These are phyloP conservation scores for Tetrapedia diversipes DNA, from an alignment of 2,888 invertebrate genomes.

Conservation along the genomic window DNA sequence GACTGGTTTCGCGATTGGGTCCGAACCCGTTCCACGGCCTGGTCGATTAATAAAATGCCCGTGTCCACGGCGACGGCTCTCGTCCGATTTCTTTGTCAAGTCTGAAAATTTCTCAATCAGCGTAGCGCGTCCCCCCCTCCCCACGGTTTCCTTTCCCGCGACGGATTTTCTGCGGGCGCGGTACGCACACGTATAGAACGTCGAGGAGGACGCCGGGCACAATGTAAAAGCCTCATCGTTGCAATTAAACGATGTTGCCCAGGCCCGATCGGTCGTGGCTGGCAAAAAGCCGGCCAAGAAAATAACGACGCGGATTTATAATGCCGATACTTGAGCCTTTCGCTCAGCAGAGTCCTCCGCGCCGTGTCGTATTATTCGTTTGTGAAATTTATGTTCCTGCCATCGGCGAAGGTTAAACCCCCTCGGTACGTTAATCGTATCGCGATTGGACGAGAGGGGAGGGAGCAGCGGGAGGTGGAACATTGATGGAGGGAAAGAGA, in stretches of 20 bases:
- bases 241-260: constrained; percentile 56
- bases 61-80: constrained; percentile 9
- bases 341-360: constrained; percentile 41
- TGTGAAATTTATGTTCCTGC: constrained; percentile 61
- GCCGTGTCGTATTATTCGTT: constrained; percentile 58
- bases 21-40: constrained; percentile 21
- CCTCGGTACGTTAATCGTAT: constrained; percentile 63
- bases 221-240: constrained; percentile 46
- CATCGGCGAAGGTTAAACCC: constrained; percentile 64
- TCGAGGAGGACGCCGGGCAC: constrained; percentile 13
- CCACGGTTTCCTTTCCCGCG: constrained; percentile 25
- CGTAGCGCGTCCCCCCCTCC: not conserved
- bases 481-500: constrained; percentile 5
- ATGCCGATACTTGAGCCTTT: constrained; percentile 53
- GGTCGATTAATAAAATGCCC: constrained; percentile 47
- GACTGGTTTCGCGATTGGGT: constrained; percentile 27
- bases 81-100: constrained; percentile 21
- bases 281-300: constrained; percentile 59
- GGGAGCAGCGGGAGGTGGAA: not conserved
- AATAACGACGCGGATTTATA: constrained; percentile 60
- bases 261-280: constrained; percentile 7
- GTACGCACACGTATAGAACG: too few relatives aligned
- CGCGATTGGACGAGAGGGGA: constrained; percentile 10
- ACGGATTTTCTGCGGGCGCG: constrained; percentile 40
- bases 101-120: constrained; percentile 48